Evolutionary conservation across 2,113 vertebrate species (phyloP).

Genomic region (Callopanchax toddi): DNA sequence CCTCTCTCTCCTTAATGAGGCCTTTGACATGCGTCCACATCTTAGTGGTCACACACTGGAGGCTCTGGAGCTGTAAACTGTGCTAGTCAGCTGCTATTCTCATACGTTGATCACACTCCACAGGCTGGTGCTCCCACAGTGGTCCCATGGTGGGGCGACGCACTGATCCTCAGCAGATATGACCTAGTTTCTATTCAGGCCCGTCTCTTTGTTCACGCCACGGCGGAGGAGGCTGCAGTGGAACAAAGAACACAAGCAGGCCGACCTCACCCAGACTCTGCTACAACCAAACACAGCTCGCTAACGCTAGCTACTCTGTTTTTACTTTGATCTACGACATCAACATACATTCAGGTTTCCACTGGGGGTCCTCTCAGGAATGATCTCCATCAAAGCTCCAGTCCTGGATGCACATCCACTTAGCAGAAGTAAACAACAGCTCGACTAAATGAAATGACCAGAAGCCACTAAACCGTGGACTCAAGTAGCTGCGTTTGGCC

Average conservation of each 20-base stretch:
- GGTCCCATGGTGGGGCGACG: conserved; percentile 42
- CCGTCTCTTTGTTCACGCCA: conserved; percentile 71
- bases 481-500: background rate
- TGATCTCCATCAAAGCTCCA: conserved; percentile 1
- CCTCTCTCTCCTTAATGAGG: no score
- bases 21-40: no score
- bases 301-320: no score
- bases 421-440: background rate
- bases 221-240: conserved; percentile 49
- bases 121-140: conserved; percentile 40
- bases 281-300: no score
- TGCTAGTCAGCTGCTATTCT: conserved; percentile 34
- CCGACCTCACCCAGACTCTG: no score
- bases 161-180: conserved; percentile 69
- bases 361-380: background rate
- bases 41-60: background rate
- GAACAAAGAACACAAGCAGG: conserved; percentile 70
- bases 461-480: background rate
- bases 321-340: no score
- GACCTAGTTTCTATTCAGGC: conserved; percentile 80
- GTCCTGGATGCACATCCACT: background rate
- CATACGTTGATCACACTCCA: conserved; percentile 44
- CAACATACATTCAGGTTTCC: conserved; percentile 1
- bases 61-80: conserved; percentile 11
- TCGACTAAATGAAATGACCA: background rate